A percentile compares a stretch with the other conserved stretches of the same genome.
Evolutionary conservation across 2,888 invertebrate species (phyloP).

Genomic region (Baccha elongata): DNA sequence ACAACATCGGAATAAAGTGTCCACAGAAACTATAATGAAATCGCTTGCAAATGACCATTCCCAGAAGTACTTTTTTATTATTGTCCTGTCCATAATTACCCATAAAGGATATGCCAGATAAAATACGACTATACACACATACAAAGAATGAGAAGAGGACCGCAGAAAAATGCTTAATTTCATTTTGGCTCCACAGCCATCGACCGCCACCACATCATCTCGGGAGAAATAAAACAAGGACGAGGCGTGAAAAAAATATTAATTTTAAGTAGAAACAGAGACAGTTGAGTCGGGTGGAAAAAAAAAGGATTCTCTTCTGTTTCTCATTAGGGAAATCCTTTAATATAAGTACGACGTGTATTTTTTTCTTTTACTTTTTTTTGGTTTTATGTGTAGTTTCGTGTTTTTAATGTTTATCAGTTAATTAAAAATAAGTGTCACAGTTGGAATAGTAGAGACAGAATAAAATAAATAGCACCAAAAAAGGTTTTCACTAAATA

Average conservation of each 20-base stretch:
- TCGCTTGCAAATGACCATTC: slow-evolving; percentile 44
- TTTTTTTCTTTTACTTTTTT: not conserved
- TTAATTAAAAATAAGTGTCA: slow-evolving; percentile 44
- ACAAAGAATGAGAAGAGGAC: not conserved
- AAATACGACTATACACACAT: not conserved
- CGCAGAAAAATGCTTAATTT: slow-evolving; percentile 45
- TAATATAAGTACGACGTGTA: slow-evolving; percentile 35
- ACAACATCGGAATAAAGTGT: slow-evolving; percentile 44
- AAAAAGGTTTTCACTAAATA: slow-evolving; percentile 24
- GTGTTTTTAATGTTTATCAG: slow-evolving; percentile 40
- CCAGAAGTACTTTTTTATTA: slow-evolving; percentile 22
- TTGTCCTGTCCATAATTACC: slow-evolving; percentile 62
- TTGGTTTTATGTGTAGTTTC: not conserved
- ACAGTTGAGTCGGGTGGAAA: slow-evolving; percentile 4
- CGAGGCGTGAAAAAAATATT: slow-evolving; percentile 66
- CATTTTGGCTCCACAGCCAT: slow-evolving; percentile 27
- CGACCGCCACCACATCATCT: slow-evolving; percentile 2
- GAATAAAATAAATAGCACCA: not conserved
- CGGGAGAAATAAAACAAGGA: slow-evolving; percentile 1
- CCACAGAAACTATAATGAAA: slow-evolving; percentile 39
- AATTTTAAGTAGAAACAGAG: slow-evolving; percentile 49
- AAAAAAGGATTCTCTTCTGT: slow-evolving; percentile 20
- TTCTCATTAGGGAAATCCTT: slow-evolving; percentile 65
- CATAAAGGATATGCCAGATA: slow-evolving; percentile 12
- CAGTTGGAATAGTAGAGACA: not conserved